phyloP scores from a whole-genome alignment of 2,888 invertebrate species.

The Cephus pygmeus region DNA sequence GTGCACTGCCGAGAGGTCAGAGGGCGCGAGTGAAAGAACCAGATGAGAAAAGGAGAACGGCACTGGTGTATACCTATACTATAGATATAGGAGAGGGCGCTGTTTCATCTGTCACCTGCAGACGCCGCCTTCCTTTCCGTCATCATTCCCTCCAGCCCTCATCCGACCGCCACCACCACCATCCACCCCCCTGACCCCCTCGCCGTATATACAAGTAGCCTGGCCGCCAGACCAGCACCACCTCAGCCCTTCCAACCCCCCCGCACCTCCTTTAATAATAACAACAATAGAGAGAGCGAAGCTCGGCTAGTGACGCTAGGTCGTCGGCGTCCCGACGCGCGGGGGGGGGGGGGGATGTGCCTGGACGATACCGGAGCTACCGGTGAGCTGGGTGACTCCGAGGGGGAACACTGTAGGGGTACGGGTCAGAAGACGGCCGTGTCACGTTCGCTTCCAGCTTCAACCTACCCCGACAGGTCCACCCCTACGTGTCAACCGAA shows the following conservation, averaged over 20 bases:
- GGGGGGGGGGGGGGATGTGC: slow-evolving; percentile 33
- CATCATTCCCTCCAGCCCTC: slow-evolving; percentile 59
- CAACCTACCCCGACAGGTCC: slow-evolving; percentile 56
- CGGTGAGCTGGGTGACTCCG: slow-evolving; percentile 24
- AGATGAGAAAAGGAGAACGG: slow-evolving; percentile 33
- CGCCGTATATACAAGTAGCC: background rate
- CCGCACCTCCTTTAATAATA: slow-evolving; percentile 61
- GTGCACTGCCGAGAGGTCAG: slow-evolving; percentile 33
- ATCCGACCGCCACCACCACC: slow-evolving; percentile 36
- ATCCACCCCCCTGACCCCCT: slow-evolving; percentile 4
- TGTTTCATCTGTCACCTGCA: slow-evolving; percentile 67
- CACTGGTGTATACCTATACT: background rate
- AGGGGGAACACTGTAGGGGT: slow-evolving; percentile 36
- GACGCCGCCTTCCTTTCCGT: slow-evolving; percentile 67
- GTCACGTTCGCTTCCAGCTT: slow-evolving; percentile 63
- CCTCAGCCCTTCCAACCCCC: slow-evolving; percentile 19
- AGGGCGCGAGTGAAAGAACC: slow-evolving; percentile 29
- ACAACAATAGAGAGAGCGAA: slow-evolving; percentile 58
- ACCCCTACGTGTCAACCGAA: slow-evolving; percentile 50
- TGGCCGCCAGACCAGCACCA: slow-evolving; percentile 12
- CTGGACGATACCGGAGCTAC: slow-evolving; percentile 21
- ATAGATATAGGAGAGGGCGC: slow-evolving; percentile 39
- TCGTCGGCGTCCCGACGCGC: slow-evolving; percentile 44
- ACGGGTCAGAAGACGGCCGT: slow-evolving; percentile 63
- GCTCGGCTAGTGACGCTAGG: slow-evolving; percentile 49